A percentile compares a stretch with the other conserved stretches of the same genome.
Conservation (phyloP, 1,140 invertebrate genomes). For the Drosophila lacteicornis region DNA sequence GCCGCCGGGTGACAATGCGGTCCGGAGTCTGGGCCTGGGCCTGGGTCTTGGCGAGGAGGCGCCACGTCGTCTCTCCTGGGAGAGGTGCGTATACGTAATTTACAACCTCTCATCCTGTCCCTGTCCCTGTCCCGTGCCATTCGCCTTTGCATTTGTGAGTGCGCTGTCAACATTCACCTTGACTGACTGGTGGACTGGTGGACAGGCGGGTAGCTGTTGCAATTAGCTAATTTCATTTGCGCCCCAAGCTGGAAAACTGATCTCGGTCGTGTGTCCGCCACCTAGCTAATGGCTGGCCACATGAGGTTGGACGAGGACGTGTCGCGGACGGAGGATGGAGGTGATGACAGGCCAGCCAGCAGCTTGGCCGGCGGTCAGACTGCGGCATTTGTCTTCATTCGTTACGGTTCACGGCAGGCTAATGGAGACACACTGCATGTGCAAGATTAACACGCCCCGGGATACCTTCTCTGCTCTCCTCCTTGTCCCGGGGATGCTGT, state of each 20-base stretch:
- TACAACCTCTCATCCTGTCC: conserved; percentile 26
- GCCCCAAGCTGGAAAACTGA: conserved; percentile 58
- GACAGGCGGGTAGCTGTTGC: conserved; percentile 41
- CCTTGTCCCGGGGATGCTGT: conserved; percentile 2
- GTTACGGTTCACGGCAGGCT: conserved; percentile 37
- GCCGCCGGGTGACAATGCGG: conserved; percentile 52
- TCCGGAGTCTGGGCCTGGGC: conserved; percentile 55
- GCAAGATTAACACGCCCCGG: conserved; percentile 44
- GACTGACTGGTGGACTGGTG: conserved; percentile 39
- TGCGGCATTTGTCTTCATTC: conserved; percentile 76
- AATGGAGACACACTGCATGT: conserved; percentile 68
- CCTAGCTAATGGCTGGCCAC: conserved; percentile 61
- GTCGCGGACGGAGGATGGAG: neutral
- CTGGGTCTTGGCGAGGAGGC: conserved; percentile 68
- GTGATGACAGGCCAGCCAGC: conserved; percentile 29
- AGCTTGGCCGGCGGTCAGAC: conserved; percentile 43
- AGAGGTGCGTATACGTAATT: conserved; percentile 87
- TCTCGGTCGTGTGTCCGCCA: conserved; percentile 44
- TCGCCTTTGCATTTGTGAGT: conserved; percentile 25
- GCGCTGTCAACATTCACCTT: conserved; percentile 56
- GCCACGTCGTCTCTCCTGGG: conserved; percentile 91
- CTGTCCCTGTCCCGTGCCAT: conserved; percentile 1
- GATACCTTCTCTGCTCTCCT: neutral
- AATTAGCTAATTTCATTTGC: conserved; percentile 80
- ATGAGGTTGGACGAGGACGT: conserved; percentile 16